A percentile compares a stretch with the other conserved stretches of the same genome.
phyloP scores from a whole-genome alignment of 2,797 vertebrate species.

The Brotogeris chrysoptera region DNA sequence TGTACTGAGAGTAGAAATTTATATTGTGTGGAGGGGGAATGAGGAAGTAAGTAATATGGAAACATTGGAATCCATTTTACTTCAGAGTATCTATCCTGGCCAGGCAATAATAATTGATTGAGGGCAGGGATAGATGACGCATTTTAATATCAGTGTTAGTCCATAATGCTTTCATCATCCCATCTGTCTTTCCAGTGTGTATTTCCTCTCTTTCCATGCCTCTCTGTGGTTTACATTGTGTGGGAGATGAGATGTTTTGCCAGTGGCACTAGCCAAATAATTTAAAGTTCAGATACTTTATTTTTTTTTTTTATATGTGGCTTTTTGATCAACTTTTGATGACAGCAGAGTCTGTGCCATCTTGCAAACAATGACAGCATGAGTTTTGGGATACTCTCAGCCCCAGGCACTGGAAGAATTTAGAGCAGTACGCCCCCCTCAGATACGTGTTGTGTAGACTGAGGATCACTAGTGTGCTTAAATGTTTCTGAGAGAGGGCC shows the following conservation, averaged over 20 bases:
- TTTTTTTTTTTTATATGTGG: neutral
- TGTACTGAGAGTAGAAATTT: neutral
- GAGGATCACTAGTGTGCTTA: neutral
- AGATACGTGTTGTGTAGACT: neutral
- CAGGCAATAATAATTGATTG: neutral
- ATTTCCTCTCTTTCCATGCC: constrained; percentile 23
- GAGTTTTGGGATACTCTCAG: neutral
- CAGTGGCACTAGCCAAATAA: constrained; percentile 31
- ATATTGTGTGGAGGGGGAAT: neutral
- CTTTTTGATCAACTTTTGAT: neutral
- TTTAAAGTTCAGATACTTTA: constrained; percentile 2
- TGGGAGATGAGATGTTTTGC: constrained; percentile 45
- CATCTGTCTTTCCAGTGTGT: constrained; percentile 45
- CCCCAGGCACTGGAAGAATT: neutral
- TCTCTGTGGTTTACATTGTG: constrained; percentile 14
- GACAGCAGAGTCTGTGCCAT: neutral
- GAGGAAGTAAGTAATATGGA: neutral
- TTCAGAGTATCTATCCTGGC: neutral
- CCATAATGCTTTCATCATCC: constrained; percentile 37
- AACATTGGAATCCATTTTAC: neutral
- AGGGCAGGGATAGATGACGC: constrained; percentile 4
- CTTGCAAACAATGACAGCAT: neutral
- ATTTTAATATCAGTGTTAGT: constrained; percentile 21
- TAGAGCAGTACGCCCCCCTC: neutral
- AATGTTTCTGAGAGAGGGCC: neutral